A percentile compares a stretch with the other conserved stretches of the same genome.
Evolutionary conservation across 2,888 invertebrate genomes (phyloP).

Genomic region (Folsomia manolachei): DNA sequence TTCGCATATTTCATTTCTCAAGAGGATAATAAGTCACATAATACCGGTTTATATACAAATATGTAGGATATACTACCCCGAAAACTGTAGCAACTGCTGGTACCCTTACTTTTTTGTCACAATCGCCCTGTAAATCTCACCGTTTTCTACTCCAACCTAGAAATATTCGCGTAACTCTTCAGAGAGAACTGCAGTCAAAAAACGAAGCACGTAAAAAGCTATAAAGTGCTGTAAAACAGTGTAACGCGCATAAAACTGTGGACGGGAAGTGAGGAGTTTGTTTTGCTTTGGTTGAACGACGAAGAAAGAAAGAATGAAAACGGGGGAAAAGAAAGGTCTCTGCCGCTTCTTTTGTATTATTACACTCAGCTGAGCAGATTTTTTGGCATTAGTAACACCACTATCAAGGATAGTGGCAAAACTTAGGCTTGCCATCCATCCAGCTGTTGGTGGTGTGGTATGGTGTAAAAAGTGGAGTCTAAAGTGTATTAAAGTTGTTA

Average conservation of each 20-base stretch:
- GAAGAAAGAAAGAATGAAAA: conserved; percentile 24
- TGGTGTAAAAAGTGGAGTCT: conserved; percentile 1
- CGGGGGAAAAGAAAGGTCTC: neutral
- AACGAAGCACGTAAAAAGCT: conserved; percentile 1
- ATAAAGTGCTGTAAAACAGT: conserved; percentile 4
- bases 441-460: neutral
- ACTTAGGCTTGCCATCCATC: no score
- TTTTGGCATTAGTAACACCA: neutral
- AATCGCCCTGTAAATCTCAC: neutral
- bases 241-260: conserved; percentile 4
- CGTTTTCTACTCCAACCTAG: no score
- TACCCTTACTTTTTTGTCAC: neutral
- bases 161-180: no score
- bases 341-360: neutral
- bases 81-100: no score
- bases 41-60: no score
- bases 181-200: neutral
- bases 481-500: conserved; percentile 7
- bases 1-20: no score
- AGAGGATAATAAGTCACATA: no score
- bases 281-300: conserved; percentile 32
- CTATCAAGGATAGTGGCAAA: neutral
- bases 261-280: neutral
- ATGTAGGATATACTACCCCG: no score
- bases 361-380: neutral